Percentiles rank a stretch among this genome's conserved stretches.
phyloP scores from a whole-genome alignment of 2,113 vertebrate species.

The Sialia sialis region DNA sequence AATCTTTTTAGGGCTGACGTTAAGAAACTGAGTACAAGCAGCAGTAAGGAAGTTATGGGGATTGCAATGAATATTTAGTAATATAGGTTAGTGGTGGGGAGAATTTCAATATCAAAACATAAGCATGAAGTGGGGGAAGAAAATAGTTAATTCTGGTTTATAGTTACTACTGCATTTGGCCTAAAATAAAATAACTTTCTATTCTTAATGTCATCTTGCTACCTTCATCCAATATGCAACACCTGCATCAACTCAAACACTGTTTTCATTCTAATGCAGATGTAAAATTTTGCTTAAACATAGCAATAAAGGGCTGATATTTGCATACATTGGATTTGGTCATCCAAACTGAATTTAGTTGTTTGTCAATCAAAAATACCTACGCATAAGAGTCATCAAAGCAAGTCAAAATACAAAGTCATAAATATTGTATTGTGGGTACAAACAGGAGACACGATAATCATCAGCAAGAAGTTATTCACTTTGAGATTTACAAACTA shows the following conservation, averaged over 20 bases:
- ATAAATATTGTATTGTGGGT: not conserved
- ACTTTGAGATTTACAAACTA: not conserved
- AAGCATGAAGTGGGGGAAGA: not conserved
- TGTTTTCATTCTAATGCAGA: conserved; percentile 59
- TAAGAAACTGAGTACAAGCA: not conserved
- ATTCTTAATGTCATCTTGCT: conserved; percentile 50
- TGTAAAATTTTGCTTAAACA: conserved; percentile 63
- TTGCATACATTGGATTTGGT: conserved; percentile 19
- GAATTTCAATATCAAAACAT: conserved; percentile 52
- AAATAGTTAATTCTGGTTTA: conserved; percentile 59
- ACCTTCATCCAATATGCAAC: conserved; percentile 56
- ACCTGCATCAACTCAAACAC: conserved; percentile 46
- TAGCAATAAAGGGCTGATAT: conserved; percentile 39
- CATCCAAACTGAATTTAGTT: conserved; percentile 32
- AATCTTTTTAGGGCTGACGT: not conserved
- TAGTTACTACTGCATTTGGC: not conserved
- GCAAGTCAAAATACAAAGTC: not conserved
- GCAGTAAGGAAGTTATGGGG: not conserved
- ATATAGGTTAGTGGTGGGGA: not conserved
- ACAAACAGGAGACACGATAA: not conserved
- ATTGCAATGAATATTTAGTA: not conserved
- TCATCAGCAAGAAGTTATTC: not conserved
- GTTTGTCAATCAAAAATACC: conserved; percentile 48
- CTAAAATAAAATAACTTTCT: conserved; percentile 53
- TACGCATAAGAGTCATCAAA: not conserved